These are phyloP conservation scores for Passer domesticus DNA, from an alignment of 2,113 vertebrate species.

Conservation along the genomic window DNA sequence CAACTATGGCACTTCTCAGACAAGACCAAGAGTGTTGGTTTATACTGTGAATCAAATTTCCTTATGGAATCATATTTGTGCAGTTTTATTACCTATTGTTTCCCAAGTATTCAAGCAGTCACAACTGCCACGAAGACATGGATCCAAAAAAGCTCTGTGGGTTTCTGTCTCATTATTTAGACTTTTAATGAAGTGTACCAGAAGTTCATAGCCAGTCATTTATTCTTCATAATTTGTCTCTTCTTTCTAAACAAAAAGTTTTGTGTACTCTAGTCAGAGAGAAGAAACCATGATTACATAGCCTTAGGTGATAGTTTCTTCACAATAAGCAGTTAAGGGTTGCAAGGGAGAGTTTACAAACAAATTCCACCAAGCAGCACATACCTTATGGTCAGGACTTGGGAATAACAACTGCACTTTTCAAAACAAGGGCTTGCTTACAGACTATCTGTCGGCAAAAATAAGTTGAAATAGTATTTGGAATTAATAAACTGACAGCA, in stretches of 20 bases:
- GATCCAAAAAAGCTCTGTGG: neutral
- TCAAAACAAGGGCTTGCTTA: neutral
- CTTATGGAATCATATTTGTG: neutral
- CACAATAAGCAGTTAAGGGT: neutral
- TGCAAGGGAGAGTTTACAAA: neutral
- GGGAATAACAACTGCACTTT: neutral
- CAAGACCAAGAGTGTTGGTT: neutral
- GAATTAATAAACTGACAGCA: neutral
- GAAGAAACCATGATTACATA: neutral
- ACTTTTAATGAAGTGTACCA: neutral
- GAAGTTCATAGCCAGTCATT: neutral
- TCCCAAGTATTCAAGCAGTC: neutral
- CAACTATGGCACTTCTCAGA: neutral
- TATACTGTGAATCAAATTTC: neutral
- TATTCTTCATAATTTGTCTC: neutral
- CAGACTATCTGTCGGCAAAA: neutral
- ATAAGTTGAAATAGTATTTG: neutral
- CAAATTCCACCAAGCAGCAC: neutral
- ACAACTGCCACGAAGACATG: neutral
- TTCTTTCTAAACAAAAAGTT: neutral
- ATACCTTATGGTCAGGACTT: neutral
- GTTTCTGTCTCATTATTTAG: neutral
- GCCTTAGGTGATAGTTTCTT: neutral
- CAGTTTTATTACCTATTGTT: slow-evolving; percentile 34
- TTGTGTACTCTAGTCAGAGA: neutral